Evolutionary conservation across 2,113 vertebrate genomes (phyloP).

Genomic region (Gobiocypris rarus): DNA sequence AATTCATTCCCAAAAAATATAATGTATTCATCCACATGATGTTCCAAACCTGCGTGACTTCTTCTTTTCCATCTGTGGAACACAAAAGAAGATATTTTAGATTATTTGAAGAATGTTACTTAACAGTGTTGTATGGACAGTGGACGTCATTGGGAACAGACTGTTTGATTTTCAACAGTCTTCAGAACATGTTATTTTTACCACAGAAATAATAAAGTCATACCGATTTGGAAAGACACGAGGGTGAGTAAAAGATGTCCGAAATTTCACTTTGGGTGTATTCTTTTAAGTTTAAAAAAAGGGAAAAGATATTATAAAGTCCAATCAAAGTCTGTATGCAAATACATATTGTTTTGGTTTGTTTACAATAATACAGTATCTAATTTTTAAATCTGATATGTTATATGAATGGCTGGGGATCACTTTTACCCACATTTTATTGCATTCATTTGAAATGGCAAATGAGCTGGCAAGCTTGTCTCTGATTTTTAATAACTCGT

Average conservation of each 20-base stretch:
- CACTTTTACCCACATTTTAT: constrained; percentile 48
- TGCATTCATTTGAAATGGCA: constrained; percentile 65
- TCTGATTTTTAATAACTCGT: constrained; percentile 48
- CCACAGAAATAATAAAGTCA: no score
- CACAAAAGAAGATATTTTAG: neutral
- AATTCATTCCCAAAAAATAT: no score
- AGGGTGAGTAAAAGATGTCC: neutral
- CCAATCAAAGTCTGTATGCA: neutral
- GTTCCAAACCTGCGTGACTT: neutral
- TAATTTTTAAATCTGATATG: neutral
- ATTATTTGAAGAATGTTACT: neutral
- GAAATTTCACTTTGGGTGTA: neutral
- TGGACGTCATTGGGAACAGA: no score
- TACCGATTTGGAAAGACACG: neutral
- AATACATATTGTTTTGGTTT: neutral
- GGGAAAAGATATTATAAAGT: neutral
- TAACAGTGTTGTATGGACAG: neutral
- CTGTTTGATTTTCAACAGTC: neutral
- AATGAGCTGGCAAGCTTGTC: constrained; percentile 57
- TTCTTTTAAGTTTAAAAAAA: neutral
- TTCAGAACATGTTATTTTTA: neutral
- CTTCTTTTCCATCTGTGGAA: neutral
- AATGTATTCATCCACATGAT: no score
- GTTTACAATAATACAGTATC: neutral
- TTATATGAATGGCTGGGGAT: constrained; percentile 42